A percentile compares a stretch with the other conserved stretches of the same genome.
Conservation (phyloP, 2,888 invertebrate genomes). For the Drosophila greeni region DNA sequence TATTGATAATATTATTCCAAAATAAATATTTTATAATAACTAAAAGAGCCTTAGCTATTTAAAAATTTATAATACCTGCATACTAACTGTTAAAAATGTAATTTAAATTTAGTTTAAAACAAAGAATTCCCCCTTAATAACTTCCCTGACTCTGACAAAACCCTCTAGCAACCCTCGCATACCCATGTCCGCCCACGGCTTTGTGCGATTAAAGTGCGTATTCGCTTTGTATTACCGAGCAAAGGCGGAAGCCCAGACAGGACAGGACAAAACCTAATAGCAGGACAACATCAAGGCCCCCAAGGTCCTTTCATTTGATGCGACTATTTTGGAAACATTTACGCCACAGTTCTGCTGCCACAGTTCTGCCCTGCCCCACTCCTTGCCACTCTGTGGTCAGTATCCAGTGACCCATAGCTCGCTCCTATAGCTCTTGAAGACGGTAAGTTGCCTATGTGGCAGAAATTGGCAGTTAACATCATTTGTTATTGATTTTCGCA, state of each 20-base stretch:
- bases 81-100: neutral
- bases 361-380: neutral
- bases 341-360: neutral
- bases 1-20: neutral
- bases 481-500: slow-evolving; percentile 70
- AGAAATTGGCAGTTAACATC: slow-evolving; percentile 69
- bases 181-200: slow-evolving; percentile 30
- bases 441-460: slow-evolving; percentile 54
- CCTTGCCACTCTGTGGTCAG: neutral
- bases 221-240: slow-evolving; percentile 33
- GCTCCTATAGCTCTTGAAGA: slow-evolving; percentile 7
- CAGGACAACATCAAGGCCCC: slow-evolving; percentile 27
- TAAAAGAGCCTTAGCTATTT: neutral
- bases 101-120: too few relatives aligned
- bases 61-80: too few relatives aligned
- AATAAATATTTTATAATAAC: neutral
- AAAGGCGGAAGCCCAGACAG: slow-evolving; percentile 29
- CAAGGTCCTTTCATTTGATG: slow-evolving; percentile 58
- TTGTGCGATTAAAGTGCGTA: slow-evolving; percentile 59
- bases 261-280: slow-evolving; percentile 34
- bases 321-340: slow-evolving; percentile 43
- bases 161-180: slow-evolving; percentile 44
- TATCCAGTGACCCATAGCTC: slow-evolving; percentile 9
- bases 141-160: neutral
- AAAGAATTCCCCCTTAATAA: neutral